These are phyloP conservation scores for Brachionus rotundiformis DNA, from an alignment of 1,140 invertebrate species.

Conservation along the genomic window DNA sequence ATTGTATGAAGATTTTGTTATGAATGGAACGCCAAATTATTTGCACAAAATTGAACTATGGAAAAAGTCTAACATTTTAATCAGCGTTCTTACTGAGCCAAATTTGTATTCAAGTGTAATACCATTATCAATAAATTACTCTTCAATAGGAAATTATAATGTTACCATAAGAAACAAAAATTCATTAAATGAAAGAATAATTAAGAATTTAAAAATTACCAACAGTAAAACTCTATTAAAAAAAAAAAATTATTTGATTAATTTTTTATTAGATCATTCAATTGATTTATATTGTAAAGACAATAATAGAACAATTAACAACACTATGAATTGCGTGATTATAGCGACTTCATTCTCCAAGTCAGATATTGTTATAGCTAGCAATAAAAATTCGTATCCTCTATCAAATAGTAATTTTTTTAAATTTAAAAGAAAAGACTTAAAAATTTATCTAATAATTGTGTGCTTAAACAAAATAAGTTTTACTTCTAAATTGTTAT, in stretches of 20 bases:
- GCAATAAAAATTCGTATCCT: neutral
- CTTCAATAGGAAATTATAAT: neutral
- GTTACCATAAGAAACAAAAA: neutral
- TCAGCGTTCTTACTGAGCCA: neutral
- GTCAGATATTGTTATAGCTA: neutral
- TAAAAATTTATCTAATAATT: neutral
- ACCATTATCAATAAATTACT: neutral
- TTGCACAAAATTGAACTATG: neutral
- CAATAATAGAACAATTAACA: slow-evolving; percentile 1
- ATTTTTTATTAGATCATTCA: neutral
- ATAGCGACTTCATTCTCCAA: neutral
- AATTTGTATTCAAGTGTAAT: neutral
- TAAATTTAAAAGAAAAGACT: neutral
- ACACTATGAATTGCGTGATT: neutral
- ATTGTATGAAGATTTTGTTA: neutral
- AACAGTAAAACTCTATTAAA: neutral
- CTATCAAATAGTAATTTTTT: neutral
- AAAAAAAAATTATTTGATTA: neutral
- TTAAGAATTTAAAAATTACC: neutral
- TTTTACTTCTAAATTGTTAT: too few relatives aligned
- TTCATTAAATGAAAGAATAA: neutral
- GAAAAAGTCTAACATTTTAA: neutral
- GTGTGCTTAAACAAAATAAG: too few relatives aligned
- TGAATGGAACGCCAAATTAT: neutral
- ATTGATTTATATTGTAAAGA: slow-evolving; percentile 20